phyloP scores from a whole-genome alignment of 1,140 invertebrate species.

The Pogonus chalceus region DNA sequence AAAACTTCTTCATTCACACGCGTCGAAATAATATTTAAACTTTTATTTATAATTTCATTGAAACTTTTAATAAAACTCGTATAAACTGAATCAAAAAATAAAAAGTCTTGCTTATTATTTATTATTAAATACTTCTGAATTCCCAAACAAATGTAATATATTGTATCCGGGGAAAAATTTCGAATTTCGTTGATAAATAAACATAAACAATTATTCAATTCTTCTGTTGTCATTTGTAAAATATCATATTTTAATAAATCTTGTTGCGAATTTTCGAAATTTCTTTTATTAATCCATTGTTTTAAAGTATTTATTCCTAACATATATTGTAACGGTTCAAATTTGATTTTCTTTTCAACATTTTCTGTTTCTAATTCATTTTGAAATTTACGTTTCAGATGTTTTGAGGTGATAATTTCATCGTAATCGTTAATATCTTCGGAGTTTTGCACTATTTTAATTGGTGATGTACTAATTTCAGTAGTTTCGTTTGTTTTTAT shows the following conservation, averaged over 20 bases:
- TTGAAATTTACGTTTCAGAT: no score
- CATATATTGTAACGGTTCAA: conserved; percentile 53
- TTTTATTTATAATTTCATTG: conserved; percentile 10
- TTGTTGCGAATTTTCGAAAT: conserved; percentile 64
- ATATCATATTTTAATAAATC: conserved; percentile 76
- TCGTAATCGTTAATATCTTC: no score
- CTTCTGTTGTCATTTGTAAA: conserved; percentile 70
- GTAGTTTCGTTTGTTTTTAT: no score
- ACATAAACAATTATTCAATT: conserved; percentile 75
- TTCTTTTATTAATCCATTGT: conserved; percentile 68
- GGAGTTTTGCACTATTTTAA: no score
- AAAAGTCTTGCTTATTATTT: neutral
- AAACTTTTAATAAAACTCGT: conserved; percentile 15
- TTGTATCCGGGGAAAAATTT: conserved; percentile 78
- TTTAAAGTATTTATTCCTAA: conserved; percentile 70
- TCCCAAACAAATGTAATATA: conserved; percentile 84
- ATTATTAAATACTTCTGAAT: conserved; percentile 20
- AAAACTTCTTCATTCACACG: conserved; percentile 80
- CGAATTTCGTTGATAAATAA: conserved; percentile 79
- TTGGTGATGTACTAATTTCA: no score
- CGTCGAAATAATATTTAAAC: conserved; percentile 67
- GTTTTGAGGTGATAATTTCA: no score
- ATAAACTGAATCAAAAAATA: neutral
- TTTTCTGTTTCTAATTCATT: no score
- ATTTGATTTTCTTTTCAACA: no score